A percentile compares a stretch with the other conserved stretches of the same genome.
Evolutionary conservation across 2,797 vertebrate species (phyloP).

Genomic region (Tokudaia tokunoshimensis): DNA sequence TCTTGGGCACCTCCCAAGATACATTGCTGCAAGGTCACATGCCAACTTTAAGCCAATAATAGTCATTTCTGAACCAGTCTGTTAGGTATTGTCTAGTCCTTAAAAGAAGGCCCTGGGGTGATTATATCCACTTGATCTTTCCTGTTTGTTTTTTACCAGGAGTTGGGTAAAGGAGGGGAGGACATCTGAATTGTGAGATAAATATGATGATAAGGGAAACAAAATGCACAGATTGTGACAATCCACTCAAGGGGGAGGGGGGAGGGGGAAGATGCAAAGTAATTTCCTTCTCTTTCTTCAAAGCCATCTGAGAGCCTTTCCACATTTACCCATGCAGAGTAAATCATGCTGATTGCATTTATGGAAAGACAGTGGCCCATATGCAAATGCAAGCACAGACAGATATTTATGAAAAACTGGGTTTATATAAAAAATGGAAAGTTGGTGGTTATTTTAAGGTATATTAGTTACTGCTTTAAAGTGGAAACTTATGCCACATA

Average conservation of each 20-base stretch:
- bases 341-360: conserved; percentile 72
- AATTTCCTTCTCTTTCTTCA: conserved; percentile 82
- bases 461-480: conserved; percentile 78
- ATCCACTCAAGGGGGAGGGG: conserved; percentile 64
- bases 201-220: conserved; percentile 73
- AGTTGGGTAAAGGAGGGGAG: conserved; percentile 57
- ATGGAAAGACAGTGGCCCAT: conserved; percentile 77
- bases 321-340: conserved; percentile 72
- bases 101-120: conserved; percentile 59
- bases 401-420: conserved; percentile 80
- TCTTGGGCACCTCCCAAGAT: conserved; percentile 32
- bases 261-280: conserved; percentile 70
- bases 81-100: conserved; percentile 56
- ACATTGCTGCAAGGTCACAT: conserved; percentile 16
- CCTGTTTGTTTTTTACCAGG: conserved; percentile 69
- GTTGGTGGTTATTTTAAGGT: conserved; percentile 77
- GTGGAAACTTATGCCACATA: conserved; percentile 69
- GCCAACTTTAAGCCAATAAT: conserved; percentile 38
- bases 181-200: conserved; percentile 66
- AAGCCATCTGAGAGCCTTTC: conserved; percentile 82
- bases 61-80: not conserved
- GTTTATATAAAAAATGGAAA: conserved; percentile 72
- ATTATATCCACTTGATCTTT: conserved; percentile 52
- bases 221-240: conserved; percentile 80
- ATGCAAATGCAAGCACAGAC: conserved; percentile 78